Evolutionary conservation across 2,888 invertebrate genomes (phyloP).

Genomic region (Agrenia bidenticulata): DNA sequence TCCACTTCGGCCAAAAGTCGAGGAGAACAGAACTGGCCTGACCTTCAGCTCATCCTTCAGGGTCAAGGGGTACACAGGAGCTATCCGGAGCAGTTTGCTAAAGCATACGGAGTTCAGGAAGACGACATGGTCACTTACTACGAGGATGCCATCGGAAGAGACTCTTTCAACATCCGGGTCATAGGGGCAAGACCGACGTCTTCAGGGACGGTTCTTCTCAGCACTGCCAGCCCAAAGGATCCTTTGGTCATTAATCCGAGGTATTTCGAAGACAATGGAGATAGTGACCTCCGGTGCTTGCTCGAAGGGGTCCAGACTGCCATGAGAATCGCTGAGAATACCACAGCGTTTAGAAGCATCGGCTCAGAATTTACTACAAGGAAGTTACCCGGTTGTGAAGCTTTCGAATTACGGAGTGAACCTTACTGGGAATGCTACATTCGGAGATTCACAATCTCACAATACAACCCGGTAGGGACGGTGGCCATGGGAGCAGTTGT

Average conservation of each 20-base stretch:
- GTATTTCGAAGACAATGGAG: conserved; percentile 35
- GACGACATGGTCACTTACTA: conserved; percentile 31
- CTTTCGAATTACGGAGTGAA: conserved; percentile 22
- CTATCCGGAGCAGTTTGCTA: conserved; percentile 15
- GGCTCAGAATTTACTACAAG: conserved; percentile 32
- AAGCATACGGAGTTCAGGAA: conserved; percentile 13
- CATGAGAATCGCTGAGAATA: conserved; percentile 37
- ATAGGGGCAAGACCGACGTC: conserved; percentile 30
- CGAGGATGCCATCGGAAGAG: conserved; percentile 29
- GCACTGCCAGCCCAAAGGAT: conserved; percentile 29
- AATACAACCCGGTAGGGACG: conserved; percentile 15
- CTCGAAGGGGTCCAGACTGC: conserved; percentile 35
- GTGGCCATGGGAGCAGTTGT: conserved; percentile 21
- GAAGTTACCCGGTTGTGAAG: conserved; percentile 40
- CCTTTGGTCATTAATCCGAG: conserved; percentile 32
- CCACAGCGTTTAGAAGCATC: conserved; percentile 33
- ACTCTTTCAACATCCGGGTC: conserved; percentile 36
- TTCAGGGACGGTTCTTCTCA: conserved; percentile 29
- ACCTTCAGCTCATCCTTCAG: conserved; percentile 25
- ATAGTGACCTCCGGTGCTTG: conserved; percentile 27
- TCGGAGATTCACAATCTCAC: conserved; percentile 6
- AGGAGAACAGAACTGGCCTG: conserved; percentile 4
- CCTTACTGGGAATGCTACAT: conserved; percentile 25
- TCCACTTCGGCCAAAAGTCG: background rate
- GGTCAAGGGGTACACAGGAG: conserved; percentile 19